Base-by-base conservation (phyloP, 2,888 invertebrate species). In the Apodemia hepburni region DNA sequence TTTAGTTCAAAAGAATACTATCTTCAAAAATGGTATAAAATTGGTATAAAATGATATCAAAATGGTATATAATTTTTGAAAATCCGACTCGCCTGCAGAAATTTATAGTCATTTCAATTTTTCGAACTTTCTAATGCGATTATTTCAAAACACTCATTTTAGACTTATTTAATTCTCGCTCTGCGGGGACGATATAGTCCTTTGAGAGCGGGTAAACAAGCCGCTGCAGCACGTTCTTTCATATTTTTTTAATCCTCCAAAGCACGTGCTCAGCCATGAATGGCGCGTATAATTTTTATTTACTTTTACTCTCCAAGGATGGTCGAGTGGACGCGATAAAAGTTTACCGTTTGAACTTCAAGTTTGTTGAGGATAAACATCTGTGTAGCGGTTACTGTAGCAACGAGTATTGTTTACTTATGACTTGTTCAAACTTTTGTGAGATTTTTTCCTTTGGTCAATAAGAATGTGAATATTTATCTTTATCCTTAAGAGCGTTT, bases 261-360 rank as follows among this genome's bases (percentile, higher is more conserved):
- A 79, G 82, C 84, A 77, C 83, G 85, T 82, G 84, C 80, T 66
- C 61, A 51, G 58, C 66, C 62, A 64, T 88, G 85, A 90, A 90
- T 89, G 82, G 84, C 68, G 75, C 82, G 77, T 79, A 80, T 88
- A 84, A 89, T 89, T 88, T 82, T 71, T 90, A 80, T 90, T 90
- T 86, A 88, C 83, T 80, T 83, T 84, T 78, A 77, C 81, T 81
- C 80, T 82, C 74, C 69, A 83, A 88, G 87, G 87, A 85, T 74
- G 66, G 70, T 82, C 76, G 72, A 81, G 80, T 76, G 75, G 75
- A 80, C 27, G 54, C 22, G 54, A 54, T 54, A 81, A 76, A 75
- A 75, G 75, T 78, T 79, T 79, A 84, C 84, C 82, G 83, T 81
- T 85, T 72, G 71, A 74, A 69, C 54, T 15, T 27, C 27, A 27